Evolutionary conservation across 2,888 invertebrate species (phyloP).

Genomic region (Eupithecia dodoneata): DNA sequence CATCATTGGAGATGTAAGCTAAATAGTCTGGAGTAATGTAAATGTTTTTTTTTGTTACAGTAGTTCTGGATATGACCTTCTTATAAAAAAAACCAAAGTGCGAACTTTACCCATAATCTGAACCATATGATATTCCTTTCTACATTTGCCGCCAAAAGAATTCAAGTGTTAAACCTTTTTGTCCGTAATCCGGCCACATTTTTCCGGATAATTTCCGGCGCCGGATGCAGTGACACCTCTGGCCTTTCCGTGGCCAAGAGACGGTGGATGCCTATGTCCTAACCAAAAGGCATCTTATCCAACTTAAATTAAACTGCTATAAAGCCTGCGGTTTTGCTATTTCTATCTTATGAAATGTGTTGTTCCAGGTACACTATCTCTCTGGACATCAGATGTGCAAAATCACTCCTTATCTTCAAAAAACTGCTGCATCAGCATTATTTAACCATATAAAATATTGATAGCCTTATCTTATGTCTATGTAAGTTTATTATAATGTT

Average conservation of each 20-base stretch:
- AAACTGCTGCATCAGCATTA: too few relatives aligned
- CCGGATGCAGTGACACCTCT: conserved; percentile 34
- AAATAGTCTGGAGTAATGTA: too few relatives aligned
- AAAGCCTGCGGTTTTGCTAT: neutral
- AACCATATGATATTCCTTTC: neutral
- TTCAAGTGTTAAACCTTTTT: conserved; percentile 32
- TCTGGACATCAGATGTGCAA: too few relatives aligned
- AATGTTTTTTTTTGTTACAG: too few relatives aligned
- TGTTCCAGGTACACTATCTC: too few relatives aligned
- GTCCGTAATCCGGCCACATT: conserved; percentile 30
- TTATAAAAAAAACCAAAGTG: neutral
- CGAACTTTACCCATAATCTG: neutral
- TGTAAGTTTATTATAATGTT: too few relatives aligned
- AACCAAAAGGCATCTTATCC: neutral
- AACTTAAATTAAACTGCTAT: neutral
- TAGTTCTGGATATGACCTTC: too few relatives aligned
- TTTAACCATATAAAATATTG: too few relatives aligned
- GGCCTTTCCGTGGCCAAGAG: conserved; percentile 28
- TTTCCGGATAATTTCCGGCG: conserved; percentile 37
- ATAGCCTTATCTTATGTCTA: too few relatives aligned
- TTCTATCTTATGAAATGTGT: too few relatives aligned
- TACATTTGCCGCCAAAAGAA: neutral
- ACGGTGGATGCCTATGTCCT: conserved; percentile 14
- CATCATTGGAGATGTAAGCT: too few relatives aligned
- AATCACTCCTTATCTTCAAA: too few relatives aligned